Percentiles rank a stretch among this genome's conserved stretches.
Evolutionary conservation across 2,888 invertebrate genomes (phyloP).

Genomic region (Alviniconcha strummeri): DNA sequence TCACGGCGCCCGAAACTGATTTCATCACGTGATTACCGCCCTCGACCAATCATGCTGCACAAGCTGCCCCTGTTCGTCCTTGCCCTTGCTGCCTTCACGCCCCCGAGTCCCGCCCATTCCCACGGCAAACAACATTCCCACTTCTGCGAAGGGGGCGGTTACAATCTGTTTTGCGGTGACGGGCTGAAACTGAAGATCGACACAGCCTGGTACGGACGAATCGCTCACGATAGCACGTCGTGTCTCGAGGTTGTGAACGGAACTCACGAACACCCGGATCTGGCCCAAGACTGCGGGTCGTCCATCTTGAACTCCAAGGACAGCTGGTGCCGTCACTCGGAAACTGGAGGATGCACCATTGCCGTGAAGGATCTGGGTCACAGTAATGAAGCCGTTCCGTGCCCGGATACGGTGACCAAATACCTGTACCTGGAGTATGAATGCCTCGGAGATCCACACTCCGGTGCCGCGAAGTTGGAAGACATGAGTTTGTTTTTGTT

Average conservation of each 20-base stretch:
- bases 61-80: neutral
- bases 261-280: neutral
- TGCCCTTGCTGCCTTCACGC: neutral
- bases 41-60: neutral
- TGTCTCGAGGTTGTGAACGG: neutral
- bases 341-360: slow-evolving; percentile 5
- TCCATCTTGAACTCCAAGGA: slow-evolving; percentile 8
- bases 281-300: slow-evolving; percentile 11
- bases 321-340: neutral
- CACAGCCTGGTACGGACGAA: slow-evolving; percentile 20
- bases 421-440: slow-evolving; percentile 26
- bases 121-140: slow-evolving; percentile 15
- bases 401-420: slow-evolving; percentile 1
- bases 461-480: no score
- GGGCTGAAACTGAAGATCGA: neutral
- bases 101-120: neutral
- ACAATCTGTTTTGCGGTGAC: slow-evolving; percentile 6
- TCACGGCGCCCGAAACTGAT: no score
- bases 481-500: neutral
- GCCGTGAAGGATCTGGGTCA: neutral
- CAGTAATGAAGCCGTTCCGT: neutral
- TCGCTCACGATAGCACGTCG: neutral
- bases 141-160: slow-evolving; percentile 18
- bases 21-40: no score
- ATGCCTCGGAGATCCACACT: neutral